A percentile compares a stretch with the other conserved stretches of the same genome.
phyloP scores from a whole-genome alignment of 2,797 vertebrate species.

The Lerista edwardsae region DNA sequence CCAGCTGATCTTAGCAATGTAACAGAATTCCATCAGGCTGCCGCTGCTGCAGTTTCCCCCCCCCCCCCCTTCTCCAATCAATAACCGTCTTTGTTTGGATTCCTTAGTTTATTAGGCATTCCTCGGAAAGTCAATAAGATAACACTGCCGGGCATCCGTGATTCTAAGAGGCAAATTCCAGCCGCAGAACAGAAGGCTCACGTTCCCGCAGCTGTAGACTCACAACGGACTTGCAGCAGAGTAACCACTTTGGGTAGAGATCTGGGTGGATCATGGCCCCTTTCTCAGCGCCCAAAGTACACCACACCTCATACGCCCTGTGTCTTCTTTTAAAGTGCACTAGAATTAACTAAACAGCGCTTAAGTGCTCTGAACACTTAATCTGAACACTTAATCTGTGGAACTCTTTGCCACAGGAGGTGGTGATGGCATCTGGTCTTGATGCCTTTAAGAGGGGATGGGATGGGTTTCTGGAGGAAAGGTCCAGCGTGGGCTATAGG shows the following conservation, averaged over 20 bases:
- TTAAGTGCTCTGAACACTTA: background rate
- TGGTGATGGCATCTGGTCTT: no score
- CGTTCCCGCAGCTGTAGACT: no score
- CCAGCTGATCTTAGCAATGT: background rate
- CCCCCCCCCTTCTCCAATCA: background rate
- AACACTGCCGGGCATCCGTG: constrained; percentile 30
- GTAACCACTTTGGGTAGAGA: background rate
- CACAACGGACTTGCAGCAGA: no score
- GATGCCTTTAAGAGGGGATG: no score
- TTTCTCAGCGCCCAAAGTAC: background rate
- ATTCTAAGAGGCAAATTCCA: constrained; percentile 22
- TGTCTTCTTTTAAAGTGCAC: background rate
- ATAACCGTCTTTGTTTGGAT: constrained; percentile 22
- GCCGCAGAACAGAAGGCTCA: no score
- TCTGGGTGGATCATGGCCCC: no score
- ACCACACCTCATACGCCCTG: background rate
- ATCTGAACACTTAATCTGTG: no score
- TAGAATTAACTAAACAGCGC: background rate
- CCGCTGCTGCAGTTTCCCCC: background rate
- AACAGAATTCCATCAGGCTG: background rate
- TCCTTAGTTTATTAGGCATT: background rate
- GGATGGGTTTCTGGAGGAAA: no score
- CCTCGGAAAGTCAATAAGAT: constrained; percentile 7
- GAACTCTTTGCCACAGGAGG: no score
- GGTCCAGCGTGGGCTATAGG: no score